Evolutionary conservation across 2,888 invertebrate genomes (phyloP), one percentile per base, ranked within the genome.

Genomic region (Protophormia terraenovae): DNA sequence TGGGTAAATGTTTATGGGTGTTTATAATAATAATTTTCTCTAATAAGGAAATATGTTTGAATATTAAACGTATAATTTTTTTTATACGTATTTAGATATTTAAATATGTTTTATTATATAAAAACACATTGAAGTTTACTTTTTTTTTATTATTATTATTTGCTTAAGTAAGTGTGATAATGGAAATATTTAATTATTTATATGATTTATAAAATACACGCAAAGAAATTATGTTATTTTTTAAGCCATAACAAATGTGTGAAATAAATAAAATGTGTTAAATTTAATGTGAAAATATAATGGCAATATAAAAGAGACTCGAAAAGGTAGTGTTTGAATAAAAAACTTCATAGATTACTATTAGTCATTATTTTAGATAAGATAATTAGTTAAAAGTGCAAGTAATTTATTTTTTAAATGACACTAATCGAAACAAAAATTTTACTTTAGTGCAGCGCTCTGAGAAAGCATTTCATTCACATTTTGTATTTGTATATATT

Each of bases 1-100:
- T 66, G 41, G 41, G 29, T n/a, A 45, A 45, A 27, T 29, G 45
- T 47, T 67, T 27, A 45, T 66, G 16, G 14, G 7, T 38, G 38
- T 64, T 64, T 41, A 64, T 64, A 47, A 35, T 69, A 35, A 53
- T 50, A 22, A 50, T 50, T 53, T 69, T 53, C 14, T 69, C 50
- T 69, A 53, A 53, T 32, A 69, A 19, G 35, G 50, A 69, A 64
- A 64, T 32, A 32, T 24, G 38, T 38, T 64, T 35, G n/a, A 41
- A 24, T 16, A 24, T 38, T n/a, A 64, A 64, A 60, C 19, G 14
- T 53, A 27, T 53, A 8, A 27, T 24, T 53, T 53, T 2, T 16
- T 45, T 4, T 10, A 1, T 53, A 24, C 24, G 14, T 27, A 14
- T 24, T 53, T 27, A 53, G 8, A 53, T 53, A 24, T 53, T 24